Evolutionary conservation across 2,113 vertebrate genomes (phyloP).

Genomic region (Thryonomys swinderianus): DNA sequence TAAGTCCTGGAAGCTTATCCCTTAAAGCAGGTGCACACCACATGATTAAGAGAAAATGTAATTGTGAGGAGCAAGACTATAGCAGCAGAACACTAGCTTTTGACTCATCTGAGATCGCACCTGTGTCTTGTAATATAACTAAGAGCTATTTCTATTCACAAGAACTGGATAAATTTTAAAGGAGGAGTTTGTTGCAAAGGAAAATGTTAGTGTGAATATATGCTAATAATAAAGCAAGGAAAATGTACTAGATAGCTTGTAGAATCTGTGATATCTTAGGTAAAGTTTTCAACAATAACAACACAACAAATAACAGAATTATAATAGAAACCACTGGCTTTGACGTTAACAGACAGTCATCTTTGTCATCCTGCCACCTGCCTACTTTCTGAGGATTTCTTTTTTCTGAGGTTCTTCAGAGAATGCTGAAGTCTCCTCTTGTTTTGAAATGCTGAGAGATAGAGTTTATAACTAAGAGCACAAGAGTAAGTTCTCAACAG

Average conservation of each 20-base stretch:
- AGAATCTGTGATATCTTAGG: background rate
- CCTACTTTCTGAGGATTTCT: background rate
- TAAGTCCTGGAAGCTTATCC: slow-evolving; percentile 30
- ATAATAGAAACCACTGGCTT: background rate
- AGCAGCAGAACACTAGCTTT: background rate
- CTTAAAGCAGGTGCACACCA: slow-evolving; percentile 52
- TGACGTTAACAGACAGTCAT: background rate
- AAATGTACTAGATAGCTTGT: slow-evolving; percentile 26
- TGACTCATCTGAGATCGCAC: slow-evolving; percentile 45
- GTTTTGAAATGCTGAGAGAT: background rate
- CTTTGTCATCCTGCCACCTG: background rate
- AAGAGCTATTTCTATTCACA: slow-evolving; percentile 45
- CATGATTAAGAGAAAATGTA: slow-evolving; percentile 48
- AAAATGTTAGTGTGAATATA: background rate
- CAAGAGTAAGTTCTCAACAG: background rate
- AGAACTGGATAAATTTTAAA: slow-evolving; percentile 1
- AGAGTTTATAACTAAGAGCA: background rate
- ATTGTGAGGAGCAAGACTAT: slow-evolving; percentile 26
- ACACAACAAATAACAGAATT: background rate
- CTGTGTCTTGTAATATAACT: slow-evolving; percentile 53
- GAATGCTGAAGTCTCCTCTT: background rate
- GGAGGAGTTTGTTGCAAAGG: background rate
- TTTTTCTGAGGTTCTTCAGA: background rate
- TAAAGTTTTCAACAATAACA: background rate
- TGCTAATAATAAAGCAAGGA: slow-evolving; percentile 33